Evolutionary conservation across 1,140 invertebrate species (phyloP).

Genomic region (Carposina sasakii): DNA sequence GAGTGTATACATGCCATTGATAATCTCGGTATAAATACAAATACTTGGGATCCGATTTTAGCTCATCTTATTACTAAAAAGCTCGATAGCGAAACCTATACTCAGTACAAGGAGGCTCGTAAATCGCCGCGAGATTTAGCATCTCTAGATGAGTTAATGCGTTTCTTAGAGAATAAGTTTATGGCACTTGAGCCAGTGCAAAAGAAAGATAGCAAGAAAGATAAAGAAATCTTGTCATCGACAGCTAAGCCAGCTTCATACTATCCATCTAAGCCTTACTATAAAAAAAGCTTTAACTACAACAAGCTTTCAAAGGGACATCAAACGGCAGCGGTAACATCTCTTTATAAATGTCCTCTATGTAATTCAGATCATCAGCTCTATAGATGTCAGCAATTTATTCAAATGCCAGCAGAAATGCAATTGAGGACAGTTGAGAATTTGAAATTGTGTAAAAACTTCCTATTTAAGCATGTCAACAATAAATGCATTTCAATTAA

Average conservation of each 20-base stretch:
- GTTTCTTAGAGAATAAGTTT: neutral
- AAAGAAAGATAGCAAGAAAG: neutral
- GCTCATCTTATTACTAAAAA: neutral
- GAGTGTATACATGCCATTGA: neutral
- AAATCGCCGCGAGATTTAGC: neutral
- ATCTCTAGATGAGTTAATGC: neutral
- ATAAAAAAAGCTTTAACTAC: neutral
- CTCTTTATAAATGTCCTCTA: constrained; percentile 18
- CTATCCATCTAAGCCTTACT: no score
- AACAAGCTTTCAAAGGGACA: neutral
- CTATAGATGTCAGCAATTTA: constrained; percentile 17
- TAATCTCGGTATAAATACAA: neutral
- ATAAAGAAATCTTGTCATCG: no score
- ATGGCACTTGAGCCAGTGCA: neutral
- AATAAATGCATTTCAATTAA: constrained; percentile 18
- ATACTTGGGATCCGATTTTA: neutral
- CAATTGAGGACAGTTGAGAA: constrained; percentile 17
- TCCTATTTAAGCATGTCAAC: constrained; percentile 11
- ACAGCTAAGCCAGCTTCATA: neutral
- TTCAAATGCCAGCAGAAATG: constrained; percentile 9
- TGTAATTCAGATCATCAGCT: constrained; percentile 19
- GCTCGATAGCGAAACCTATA: neutral
- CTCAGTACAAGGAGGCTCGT: neutral
- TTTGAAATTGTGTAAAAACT: constrained; percentile 20
- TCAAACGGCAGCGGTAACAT: no score